Evolutionary conservation across 2,113 vertebrate species (phyloP).

Genomic region (Pseudorhombus dupliciocellatus): DNA sequence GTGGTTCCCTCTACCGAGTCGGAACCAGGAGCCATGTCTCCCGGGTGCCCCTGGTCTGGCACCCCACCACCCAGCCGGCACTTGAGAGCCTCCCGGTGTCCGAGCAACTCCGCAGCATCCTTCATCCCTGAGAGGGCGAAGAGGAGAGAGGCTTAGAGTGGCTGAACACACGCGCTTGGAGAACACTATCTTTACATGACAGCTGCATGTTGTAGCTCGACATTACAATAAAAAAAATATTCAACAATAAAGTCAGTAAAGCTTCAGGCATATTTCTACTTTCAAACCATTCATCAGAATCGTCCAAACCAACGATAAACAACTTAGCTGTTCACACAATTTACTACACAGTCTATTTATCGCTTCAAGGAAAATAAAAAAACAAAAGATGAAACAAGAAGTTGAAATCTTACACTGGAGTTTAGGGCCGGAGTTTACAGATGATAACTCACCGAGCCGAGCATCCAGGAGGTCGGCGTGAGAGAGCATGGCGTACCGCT

Average conservation of each 20-base stretch:
- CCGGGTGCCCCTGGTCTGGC: slow-evolving; percentile 91
- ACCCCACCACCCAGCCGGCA: slow-evolving; percentile 92
- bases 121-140: slow-evolving; percentile 91
- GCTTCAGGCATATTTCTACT: slow-evolving; percentile 25
- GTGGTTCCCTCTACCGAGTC: slow-evolving; percentile 94
- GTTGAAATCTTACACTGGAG: slow-evolving; percentile 84
- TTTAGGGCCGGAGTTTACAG: slow-evolving; percentile 84
- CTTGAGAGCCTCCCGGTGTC: slow-evolving; percentile 96
- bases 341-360: slow-evolving; percentile 80
- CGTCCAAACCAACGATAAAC: slow-evolving; percentile 30
- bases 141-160: slow-evolving; percentile 26
- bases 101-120: slow-evolving; percentile 94
- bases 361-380: slow-evolving; percentile 55
- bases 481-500: slow-evolving; percentile 98
- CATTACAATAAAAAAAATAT: slow-evolving; percentile 22
- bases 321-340: slow-evolving; percentile 56
- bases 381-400: slow-evolving; percentile 70
- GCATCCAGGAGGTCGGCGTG: slow-evolving; percentile 99
- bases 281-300: slow-evolving; percentile 26
- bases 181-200: slow-evolving; percentile 13
- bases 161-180: not conserved
- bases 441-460: slow-evolving; percentile 96
- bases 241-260: slow-evolving; percentile 13
- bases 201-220: slow-evolving; percentile 5
- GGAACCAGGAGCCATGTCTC: slow-evolving; percentile 90